Evolutionary conservation across 1,140 invertebrate genomes (phyloP), one percentile per base, ranked within the genome.

Genomic region (Bombus soroeensis): DNA sequence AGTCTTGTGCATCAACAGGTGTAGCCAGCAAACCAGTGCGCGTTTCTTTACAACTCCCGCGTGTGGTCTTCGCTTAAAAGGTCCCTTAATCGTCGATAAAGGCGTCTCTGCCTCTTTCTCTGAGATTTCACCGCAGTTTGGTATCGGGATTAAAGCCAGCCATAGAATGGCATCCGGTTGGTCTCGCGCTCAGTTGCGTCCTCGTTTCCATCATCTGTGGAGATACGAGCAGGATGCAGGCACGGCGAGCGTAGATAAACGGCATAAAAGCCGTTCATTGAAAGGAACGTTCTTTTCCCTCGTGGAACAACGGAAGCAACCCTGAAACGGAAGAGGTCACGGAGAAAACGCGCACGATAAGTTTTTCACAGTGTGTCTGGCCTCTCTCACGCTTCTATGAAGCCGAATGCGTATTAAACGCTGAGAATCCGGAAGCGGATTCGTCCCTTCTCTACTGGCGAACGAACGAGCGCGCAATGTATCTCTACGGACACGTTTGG

Each of bases 181-280:
- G 15, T 12, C 10, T 64, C n/a, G 68, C 77, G 81, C 77, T 70
- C 75, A 13, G 71, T 72, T 82, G 53, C 68, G 70, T 72, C 80
- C 72, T 47, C 70, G 81, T 83, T 72, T 74, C 79, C 64, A 79
- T 62, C 79, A 39, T 39, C 34, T 34, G 22, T 70, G 47, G 78
- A 86, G 62, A 32, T 32, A 66, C 6, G n/a, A 66, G 64, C 15
- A 15, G n/a, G 2, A 13, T 13, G 15, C 57, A 68, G 59, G 85
- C 81, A 81, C 88, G 66, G 74, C 64, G 72, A 68, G 10, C 66
- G 68, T 84, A 90, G 87, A 92, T 89, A 91, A 91, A 90, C 70
- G 76, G 83, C 64, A 87, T 84, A 86, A 90, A 77, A 88, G 83
- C 84, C 64, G 84, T 81, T 86, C 71, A 70, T 83, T 78, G 78